A percentile compares a stretch with the other conserved stretches of the same genome.
phyloP scores from a whole-genome alignment of 2,113 vertebrate species.

The Acanthochromis polyacanthus region DNA sequence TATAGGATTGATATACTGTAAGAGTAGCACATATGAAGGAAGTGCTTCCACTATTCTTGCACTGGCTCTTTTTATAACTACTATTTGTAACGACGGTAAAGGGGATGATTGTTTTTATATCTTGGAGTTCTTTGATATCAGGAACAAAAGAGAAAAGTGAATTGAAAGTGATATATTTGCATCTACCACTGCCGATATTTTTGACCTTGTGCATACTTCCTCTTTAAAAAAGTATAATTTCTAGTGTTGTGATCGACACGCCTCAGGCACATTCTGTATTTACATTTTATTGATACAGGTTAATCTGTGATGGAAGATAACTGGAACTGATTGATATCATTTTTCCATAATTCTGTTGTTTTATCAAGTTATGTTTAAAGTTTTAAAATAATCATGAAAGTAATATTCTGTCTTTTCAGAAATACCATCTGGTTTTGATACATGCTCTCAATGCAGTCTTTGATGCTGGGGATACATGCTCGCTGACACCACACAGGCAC shows the following conservation, averaged over 20 bases:
- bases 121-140: slow-evolving; percentile 49
- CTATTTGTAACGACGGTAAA: background rate
- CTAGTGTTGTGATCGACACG: background rate
- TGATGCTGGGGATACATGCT: slow-evolving; percentile 62
- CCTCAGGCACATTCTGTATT: background rate
- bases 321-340: background rate
- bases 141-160: slow-evolving; percentile 75
- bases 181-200: slow-evolving; percentile 76
- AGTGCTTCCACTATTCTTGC: background rate
- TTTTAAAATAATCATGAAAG: background rate
- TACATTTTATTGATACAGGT: background rate
- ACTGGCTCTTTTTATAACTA: background rate
- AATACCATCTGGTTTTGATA: slow-evolving; percentile 56
- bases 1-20: too few relatives aligned
- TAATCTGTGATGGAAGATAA: background rate
- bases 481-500: slow-evolving; percentile 68
- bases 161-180: slow-evolving; percentile 80
- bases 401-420: slow-evolving; percentile 19
- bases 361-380: background rate
- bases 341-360: slow-evolving; percentile 12
- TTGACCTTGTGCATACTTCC: slow-evolving; percentile 71
- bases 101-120: background rate
- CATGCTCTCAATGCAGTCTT: slow-evolving; percentile 44
- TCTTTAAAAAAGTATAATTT: slow-evolving; percentile 51
- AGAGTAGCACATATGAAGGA: background rate